Evolutionary conservation across 2,888 invertebrate genomes (phyloP), one percentile per base, ranked within the genome.

Genomic region (Drosophila barbarae): DNA sequence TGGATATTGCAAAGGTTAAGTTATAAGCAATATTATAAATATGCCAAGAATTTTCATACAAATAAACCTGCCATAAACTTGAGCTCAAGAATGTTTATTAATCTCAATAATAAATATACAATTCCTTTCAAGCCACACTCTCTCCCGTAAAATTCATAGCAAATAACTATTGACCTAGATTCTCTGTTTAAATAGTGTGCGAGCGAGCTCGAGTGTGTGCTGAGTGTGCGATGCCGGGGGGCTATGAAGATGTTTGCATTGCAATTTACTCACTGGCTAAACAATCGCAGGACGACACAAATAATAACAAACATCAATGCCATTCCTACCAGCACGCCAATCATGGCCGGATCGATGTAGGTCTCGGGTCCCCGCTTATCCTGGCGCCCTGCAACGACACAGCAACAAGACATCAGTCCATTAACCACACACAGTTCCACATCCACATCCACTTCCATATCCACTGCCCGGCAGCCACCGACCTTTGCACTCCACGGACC

Each of bases 241-340:
- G 28, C 42, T 39, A 52, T 79, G 72, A 58, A 64, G 64, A 77
- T 82, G 80, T 83, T 83, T 77, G 79, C 84, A 72, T 72, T 75
- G 75, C 76, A 84, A 79, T 72, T 80, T 86, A 91, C 92, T 92
- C 91, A 96, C 97, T 94, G 96, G 94, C 96, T 96, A 90, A 97
- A 97, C 80, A 97, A 92, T 86, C 96, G 93, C 69, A 97, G 92
- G 50, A 97, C 97, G 79, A 97, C 95, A 90, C 97, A 97, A 87
- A 97, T 95, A 89, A 96, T 96, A 90, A 97, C 92, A 90, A 97
- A 97, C 97, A 97, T 97, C 77, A 97, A 92, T 72, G 94, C 95
- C 95, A 97, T 96, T 59, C 94, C 96, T 70, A 95, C 95, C 77
- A 97, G 92, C 54, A 96, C 94, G 55, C 95, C 94, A 88, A 96